Evolutionary conservation across 2,797 vertebrate genomes (phyloP).

Genomic region (Diceros bicornis): DNA sequence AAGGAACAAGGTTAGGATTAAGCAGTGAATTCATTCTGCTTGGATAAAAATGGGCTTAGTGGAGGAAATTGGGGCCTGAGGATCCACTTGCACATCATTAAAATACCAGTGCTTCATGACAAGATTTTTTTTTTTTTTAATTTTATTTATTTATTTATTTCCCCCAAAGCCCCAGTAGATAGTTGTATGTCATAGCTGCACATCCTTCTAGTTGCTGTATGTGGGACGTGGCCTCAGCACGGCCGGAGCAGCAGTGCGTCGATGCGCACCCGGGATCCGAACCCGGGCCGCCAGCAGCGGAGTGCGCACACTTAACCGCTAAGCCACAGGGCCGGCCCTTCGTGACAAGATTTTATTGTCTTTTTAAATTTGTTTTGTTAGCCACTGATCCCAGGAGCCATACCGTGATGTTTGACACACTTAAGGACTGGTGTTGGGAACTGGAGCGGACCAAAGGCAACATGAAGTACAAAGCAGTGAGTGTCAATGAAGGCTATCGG

Average conservation of each 20-base stretch:
- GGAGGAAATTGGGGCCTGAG: background rate
- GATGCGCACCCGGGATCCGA: too few species aligned
- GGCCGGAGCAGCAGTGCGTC: too few species aligned
- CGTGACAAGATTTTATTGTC: background rate
- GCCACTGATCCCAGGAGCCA: slow-evolving; percentile 83
- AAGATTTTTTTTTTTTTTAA: too few species aligned
- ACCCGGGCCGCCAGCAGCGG: too few species aligned
- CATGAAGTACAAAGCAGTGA: slow-evolving; percentile 90
- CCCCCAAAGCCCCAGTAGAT: too few species aligned
- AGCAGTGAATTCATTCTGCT: slow-evolving; percentile 16
- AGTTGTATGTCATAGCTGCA: too few species aligned
- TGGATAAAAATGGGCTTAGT: background rate
- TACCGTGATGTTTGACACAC: slow-evolving; percentile 93
- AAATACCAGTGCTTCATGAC: background rate
- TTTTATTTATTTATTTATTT: too few species aligned
- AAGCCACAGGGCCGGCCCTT: too few species aligned
- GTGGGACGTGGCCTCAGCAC: too few species aligned
- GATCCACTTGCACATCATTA: background rate
- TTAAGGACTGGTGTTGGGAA: slow-evolving; percentile 93
- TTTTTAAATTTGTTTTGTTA: slow-evolving; percentile 69
- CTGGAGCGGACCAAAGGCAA: slow-evolving; percentile 92
- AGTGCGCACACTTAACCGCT: too few species aligned
- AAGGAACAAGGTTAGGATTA: background rate
- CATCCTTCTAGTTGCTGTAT: too few species aligned
- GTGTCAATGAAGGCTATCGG: slow-evolving; percentile 90